These are phyloP conservation scores for Microctenopoma steveboyesi DNA, from an alignment of 2,797 vertebrate species.

Conservation along the genomic window DNA sequence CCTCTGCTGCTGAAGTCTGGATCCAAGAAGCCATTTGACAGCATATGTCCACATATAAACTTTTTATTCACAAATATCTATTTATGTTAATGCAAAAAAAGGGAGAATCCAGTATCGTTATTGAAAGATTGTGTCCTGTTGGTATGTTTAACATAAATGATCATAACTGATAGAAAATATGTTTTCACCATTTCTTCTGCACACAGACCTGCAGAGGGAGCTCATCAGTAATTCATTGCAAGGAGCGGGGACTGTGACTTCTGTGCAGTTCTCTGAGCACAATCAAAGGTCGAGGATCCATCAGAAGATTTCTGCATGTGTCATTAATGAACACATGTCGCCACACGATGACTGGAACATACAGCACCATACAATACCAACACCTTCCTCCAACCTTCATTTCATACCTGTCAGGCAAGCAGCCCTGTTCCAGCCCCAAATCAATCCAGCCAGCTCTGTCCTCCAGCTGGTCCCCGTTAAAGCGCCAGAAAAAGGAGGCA, in stretches of 20 bases:
- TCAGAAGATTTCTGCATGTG: conserved; percentile 79
- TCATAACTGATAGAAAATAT: not conserved
- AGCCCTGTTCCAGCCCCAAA: conserved; percentile 22
- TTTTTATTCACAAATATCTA: no score
- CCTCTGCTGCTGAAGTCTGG: no score
- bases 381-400: conserved; percentile 32
- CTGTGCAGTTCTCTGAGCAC: conserved; percentile 83
- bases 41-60: no score
- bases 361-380: conserved; percentile 13
- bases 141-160: not conserved
- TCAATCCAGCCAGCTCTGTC: conserved; percentile 60
- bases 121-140: not conserved
- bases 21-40: no score
- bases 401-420: conserved; percentile 28
- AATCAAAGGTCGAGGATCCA: conserved; percentile 74
- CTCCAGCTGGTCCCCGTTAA: conserved; percentile 90
- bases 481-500: conserved; percentile 64
- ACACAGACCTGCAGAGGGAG: conserved; percentile 76
- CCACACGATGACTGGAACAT: conserved; percentile 32
- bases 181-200: conserved; percentile 30
- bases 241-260: conserved; percentile 59
- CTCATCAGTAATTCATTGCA: conserved; percentile 16
- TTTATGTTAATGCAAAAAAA: no score
- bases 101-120: no score
- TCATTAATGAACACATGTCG: conserved; percentile 48